phyloP scores from a whole-genome alignment of 2,797 vertebrate species.

The Sphenodon punctatus region DNA sequence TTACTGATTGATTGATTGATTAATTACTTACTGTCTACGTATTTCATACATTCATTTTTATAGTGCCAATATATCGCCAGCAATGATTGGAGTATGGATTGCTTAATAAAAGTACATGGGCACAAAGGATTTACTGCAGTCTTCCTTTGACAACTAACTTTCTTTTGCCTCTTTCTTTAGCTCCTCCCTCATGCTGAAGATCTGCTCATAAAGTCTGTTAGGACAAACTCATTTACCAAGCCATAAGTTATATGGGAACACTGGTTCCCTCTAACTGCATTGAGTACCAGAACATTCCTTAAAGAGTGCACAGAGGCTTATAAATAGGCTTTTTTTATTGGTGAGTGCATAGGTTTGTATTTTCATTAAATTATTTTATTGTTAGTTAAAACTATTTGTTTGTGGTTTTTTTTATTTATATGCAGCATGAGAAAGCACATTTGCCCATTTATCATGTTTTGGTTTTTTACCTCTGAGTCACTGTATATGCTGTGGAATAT shows the following conservation, averaged over 20 bases:
- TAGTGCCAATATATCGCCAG: neutral
- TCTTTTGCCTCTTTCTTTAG: neutral
- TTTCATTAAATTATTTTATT: too few relatives aligned
- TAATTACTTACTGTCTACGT: neutral
- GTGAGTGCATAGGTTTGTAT: too few relatives aligned
- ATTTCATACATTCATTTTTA: conserved; percentile 30
- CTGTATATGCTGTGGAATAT: too few relatives aligned
- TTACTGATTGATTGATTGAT: too few relatives aligned
- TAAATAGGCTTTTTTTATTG: too few relatives aligned
- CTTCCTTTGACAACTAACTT: neutral
- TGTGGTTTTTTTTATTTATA: too few relatives aligned
- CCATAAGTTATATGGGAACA: conserved; percentile 10
- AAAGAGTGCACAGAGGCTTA: conserved; percentile 25
- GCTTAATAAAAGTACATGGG: neutral
- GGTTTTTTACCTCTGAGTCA: too few relatives aligned
- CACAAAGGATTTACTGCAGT: conserved; percentile 1
- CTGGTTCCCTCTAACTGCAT: conserved; percentile 3
- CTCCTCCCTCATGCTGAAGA: conserved; percentile 5
- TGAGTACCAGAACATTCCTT: conserved; percentile 27
- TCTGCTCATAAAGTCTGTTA: conserved; percentile 22
- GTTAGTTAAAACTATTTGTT: too few relatives aligned
- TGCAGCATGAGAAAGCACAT: too few relatives aligned
- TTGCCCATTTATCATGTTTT: too few relatives aligned
- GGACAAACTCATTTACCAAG: conserved; percentile 26
- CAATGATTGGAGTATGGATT: conserved; percentile 1